Evolutionary conservation across 2,888 invertebrate species (phyloP).

Genomic region (Hypena proboscidalis): DNA sequence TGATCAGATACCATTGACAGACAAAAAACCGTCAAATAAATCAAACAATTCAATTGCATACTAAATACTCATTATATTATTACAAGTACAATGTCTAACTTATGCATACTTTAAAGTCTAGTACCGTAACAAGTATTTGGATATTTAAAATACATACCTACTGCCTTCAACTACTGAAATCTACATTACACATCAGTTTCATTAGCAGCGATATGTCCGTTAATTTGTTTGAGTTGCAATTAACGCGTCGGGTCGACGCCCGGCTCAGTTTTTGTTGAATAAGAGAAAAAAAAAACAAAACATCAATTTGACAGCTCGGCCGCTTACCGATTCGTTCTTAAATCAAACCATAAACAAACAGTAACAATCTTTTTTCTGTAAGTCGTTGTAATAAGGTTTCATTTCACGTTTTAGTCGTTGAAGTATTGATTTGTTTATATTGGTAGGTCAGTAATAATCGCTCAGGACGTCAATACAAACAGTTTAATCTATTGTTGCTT

Average conservation of each 20-base stretch:
- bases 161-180: background rate
- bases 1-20: no score
- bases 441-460: slow-evolving; percentile 51
- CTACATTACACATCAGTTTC: slow-evolving; percentile 46
- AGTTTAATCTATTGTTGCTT: slow-evolving; percentile 52
- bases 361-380: slow-evolving; percentile 36
- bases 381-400: slow-evolving; percentile 44
- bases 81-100: no score
- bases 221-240: slow-evolving; percentile 81
- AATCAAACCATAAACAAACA: slow-evolving; percentile 39
- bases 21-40: no score
- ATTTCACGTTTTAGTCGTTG: slow-evolving; percentile 26
- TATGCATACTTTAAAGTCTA: background rate
- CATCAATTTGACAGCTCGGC: slow-evolving; percentile 50
- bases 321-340: slow-evolving; percentile 47
- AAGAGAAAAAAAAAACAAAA: slow-evolving; percentile 43
- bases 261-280: slow-evolving; percentile 58
- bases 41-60: no score
- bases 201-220: slow-evolving; percentile 76
- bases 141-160: background rate
- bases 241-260: slow-evolving; percentile 74
- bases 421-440: slow-evolving; percentile 38
- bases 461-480: slow-evolving; percentile 51
- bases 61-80: no score
- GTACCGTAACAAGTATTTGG: background rate